Conservation (phyloP, 2,888 invertebrate species). For the Exocentrus adspersus region DNA sequence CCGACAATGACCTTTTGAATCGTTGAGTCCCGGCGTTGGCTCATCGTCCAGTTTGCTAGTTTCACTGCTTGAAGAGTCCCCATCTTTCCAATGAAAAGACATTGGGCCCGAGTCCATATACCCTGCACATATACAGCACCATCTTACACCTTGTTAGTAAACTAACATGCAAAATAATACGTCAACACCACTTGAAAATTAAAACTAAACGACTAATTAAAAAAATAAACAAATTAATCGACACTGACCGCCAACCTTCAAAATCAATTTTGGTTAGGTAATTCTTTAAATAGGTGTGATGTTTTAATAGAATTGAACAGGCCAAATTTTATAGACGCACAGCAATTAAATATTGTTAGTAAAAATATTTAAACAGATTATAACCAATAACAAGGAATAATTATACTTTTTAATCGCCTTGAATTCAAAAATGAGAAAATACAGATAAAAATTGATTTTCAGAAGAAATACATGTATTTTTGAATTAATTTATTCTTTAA, state of each 20-base stretch:
- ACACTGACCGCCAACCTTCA: neutral
- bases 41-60: slow-evolving; percentile 66
- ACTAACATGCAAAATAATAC: slow-evolving; percentile 32
- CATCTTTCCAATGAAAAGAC: slow-evolving; percentile 60
- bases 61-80: slow-evolving; percentile 69
- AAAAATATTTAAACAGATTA: too few relatives aligned
- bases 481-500: too few relatives aligned
- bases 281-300: too few relatives aligned
- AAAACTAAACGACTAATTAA: neutral
- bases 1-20: slow-evolving; percentile 39
- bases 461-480: too few relatives aligned
- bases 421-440: too few relatives aligned
- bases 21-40: slow-evolving; percentile 37
- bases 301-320: too few relatives aligned
- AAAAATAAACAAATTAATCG: slow-evolving; percentile 10
- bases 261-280: too few relatives aligned
- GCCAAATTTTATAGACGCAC: too few relatives aligned
- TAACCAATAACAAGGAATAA: too few relatives aligned
- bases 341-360: too few relatives aligned
- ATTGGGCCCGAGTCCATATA: slow-evolving; percentile 49
- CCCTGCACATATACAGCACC: slow-evolving; percentile 53
- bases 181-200: slow-evolving; percentile 2
- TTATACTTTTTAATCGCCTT: too few relatives aligned
- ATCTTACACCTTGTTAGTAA: slow-evolving; percentile 55
- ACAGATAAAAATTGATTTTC: too few relatives aligned